Evolutionary conservation across 2,797 vertebrate genomes (phyloP).

Genomic region (Rhodeus uyekii): DNA sequence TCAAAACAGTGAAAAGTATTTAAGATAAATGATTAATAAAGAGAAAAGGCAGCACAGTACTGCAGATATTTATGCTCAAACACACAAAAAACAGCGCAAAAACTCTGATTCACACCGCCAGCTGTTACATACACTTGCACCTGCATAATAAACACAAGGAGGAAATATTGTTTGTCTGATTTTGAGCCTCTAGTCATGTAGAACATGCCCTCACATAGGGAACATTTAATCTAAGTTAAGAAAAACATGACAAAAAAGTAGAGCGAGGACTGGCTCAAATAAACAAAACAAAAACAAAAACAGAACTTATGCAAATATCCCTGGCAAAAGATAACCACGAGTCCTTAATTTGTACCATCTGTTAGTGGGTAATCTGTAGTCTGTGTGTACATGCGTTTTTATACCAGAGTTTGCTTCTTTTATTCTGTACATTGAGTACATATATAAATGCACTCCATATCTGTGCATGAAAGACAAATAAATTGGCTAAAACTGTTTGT

Average conservation of each 20-base stretch:
- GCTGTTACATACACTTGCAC: neutral
- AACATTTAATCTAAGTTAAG: neutral
- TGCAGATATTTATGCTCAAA: neutral
- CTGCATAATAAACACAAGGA: neutral
- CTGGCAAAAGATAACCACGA: slow-evolving; percentile 38
- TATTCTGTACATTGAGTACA: neutral
- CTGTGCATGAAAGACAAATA: neutral
- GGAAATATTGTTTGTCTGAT: neutral
- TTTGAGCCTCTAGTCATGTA: neutral
- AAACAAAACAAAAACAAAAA: neutral
- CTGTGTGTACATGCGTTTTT: slow-evolving; percentile 1
- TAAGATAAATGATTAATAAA: neutral
- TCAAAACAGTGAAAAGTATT: neutral
- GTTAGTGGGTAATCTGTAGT: slow-evolving; percentile 31
- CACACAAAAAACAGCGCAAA: neutral
- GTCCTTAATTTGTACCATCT: slow-evolving; percentile 49
- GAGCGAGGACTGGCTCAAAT: neutral
- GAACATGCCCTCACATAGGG: neutral
- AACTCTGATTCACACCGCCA: neutral
- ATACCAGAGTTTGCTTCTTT: slow-evolving; percentile 7
- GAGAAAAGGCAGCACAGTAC: neutral
- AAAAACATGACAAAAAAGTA: neutral
- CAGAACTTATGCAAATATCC: slow-evolving; percentile 36
- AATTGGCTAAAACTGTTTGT: neutral
- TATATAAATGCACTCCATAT: neutral